These are phyloP conservation scores for Passer montanus DNA, from an alignment of 2,113 vertebrate genomes.

Conservation along the genomic window DNA sequence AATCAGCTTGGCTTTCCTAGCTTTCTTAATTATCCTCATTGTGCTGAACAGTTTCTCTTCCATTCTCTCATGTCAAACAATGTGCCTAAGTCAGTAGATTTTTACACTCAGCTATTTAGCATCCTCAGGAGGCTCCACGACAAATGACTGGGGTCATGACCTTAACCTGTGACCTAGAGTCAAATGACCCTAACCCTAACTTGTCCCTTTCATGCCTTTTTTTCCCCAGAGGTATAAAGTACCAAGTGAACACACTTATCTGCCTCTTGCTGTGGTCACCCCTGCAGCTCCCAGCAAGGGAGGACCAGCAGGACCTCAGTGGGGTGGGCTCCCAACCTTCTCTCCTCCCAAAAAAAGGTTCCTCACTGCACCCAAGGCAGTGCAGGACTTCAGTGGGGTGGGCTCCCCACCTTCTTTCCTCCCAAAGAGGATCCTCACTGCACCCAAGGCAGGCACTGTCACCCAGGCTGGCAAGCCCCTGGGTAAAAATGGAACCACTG, in stretches of 20 bases:
- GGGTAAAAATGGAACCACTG: background rate
- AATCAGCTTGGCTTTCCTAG: constrained; percentile 36
- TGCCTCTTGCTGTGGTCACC: background rate
- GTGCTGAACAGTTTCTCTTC: background rate
- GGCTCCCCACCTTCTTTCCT: background rate
- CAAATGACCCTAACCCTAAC: background rate
- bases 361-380: background rate
- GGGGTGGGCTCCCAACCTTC: background rate
- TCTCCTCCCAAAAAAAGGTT: background rate
- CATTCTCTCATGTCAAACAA: background rate
- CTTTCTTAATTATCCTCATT: constrained; percentile 19
- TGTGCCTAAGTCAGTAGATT: background rate
- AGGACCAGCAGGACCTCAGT: background rate
- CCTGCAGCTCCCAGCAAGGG: background rate
- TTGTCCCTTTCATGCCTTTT: background rate
- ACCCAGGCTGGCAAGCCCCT: background rate
- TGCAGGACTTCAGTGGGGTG: background rate
- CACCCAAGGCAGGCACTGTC: background rate
- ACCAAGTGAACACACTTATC: background rate
- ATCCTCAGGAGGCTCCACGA: background rate
- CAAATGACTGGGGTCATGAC: background rate
- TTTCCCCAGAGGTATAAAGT: background rate
- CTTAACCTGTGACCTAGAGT: background rate
- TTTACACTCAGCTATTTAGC: background rate
- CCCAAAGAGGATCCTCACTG: background rate